These are phyloP conservation scores for Heterotis niloticus DNA, from an alignment of 2,113 vertebrate genomes.

Conservation along the genomic window DNA sequence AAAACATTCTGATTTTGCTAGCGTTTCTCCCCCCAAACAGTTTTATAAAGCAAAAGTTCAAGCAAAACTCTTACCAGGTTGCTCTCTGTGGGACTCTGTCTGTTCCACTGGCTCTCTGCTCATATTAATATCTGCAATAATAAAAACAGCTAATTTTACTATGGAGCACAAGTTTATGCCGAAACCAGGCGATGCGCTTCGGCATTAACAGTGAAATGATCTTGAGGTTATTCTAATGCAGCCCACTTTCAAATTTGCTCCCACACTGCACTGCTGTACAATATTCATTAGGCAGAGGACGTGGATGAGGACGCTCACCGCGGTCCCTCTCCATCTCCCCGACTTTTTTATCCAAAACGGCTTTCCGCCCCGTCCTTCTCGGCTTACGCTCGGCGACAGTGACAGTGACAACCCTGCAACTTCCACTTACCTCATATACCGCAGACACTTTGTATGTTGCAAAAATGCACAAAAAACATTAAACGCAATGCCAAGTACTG, in stretches of 20 bases:
- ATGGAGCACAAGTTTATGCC: constrained; percentile 73
- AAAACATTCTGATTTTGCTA: too few species aligned
- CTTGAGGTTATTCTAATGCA: constrained; percentile 81
- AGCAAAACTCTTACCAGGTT: constrained; percentile 76
- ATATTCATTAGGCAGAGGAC: constrained; percentile 77
- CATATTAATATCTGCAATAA: constrained; percentile 91
- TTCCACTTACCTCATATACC: not conserved
- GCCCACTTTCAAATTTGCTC: constrained; percentile 76
- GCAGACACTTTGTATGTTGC: not conserved
- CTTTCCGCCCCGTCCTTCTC: not conserved
- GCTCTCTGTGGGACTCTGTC: constrained; percentile 65
- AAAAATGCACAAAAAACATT: not conserved
- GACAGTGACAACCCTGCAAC: constrained; percentile 29
- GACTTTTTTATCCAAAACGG: not conserved
- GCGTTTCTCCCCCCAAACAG: too few species aligned
- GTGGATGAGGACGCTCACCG: constrained; percentile 37
- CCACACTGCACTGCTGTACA: constrained; percentile 66
- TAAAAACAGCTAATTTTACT: constrained; percentile 86
- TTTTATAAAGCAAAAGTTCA: too few species aligned
- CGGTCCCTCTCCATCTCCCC: constrained; percentile 31
- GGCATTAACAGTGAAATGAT: constrained; percentile 73
- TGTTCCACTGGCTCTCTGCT: constrained; percentile 81
- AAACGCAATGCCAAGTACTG: not conserved
- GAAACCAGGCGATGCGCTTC: constrained; percentile 65
- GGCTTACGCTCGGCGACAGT: constrained; percentile 12